A percentile compares a stretch with the other conserved stretches of the same genome.
phyloP scores from a whole-genome alignment of 2,113 vertebrate species.

The Numida meleagris region DNA sequence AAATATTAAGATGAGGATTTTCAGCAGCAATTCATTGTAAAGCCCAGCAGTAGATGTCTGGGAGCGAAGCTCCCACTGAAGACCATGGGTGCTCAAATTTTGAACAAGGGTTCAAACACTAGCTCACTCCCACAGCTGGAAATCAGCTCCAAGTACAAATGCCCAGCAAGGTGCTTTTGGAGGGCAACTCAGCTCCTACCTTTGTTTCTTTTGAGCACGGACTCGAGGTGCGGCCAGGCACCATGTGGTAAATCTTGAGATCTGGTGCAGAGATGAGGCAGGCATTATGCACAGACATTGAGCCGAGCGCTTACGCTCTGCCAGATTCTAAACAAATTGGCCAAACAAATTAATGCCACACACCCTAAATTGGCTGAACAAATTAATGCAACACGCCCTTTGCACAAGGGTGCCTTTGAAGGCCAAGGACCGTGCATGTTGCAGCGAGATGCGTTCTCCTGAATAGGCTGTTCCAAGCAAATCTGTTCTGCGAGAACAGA shows the following conservation, averaged over 20 bases:
- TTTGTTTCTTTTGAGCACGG: neutral
- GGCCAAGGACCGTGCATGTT: slow-evolving; percentile 27
- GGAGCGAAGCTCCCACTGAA: neutral
- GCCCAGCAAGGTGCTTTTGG: neutral
- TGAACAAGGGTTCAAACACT: neutral
- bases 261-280: slow-evolving; percentile 50
- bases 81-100: neutral
- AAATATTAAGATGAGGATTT: neutral
- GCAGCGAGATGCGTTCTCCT: slow-evolving; percentile 9
- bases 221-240: slow-evolving; percentile 38
- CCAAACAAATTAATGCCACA: slow-evolving; percentile 71
- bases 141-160: neutral
- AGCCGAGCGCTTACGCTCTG: slow-evolving; percentile 6
- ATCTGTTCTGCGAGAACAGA: slow-evolving; percentile 15
- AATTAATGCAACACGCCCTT: slow-evolving; percentile 72
- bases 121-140: neutral
- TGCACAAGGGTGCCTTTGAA: slow-evolving; percentile 59
- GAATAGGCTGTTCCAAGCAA: slow-evolving; percentile 29
- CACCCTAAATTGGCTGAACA: slow-evolving; percentile 68
- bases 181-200: neutral
- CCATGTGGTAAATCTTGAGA: slow-evolving; percentile 10
- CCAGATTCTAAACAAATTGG: slow-evolving; percentile 75
- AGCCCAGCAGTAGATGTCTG: neutral
- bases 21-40: neutral
- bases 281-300: slow-evolving; percentile 32